Evolutionary conservation across 2,113 vertebrate genomes (phyloP), one percentile per base, ranked within the genome.

Genomic region (Setophaga kirtlandii): DNA sequence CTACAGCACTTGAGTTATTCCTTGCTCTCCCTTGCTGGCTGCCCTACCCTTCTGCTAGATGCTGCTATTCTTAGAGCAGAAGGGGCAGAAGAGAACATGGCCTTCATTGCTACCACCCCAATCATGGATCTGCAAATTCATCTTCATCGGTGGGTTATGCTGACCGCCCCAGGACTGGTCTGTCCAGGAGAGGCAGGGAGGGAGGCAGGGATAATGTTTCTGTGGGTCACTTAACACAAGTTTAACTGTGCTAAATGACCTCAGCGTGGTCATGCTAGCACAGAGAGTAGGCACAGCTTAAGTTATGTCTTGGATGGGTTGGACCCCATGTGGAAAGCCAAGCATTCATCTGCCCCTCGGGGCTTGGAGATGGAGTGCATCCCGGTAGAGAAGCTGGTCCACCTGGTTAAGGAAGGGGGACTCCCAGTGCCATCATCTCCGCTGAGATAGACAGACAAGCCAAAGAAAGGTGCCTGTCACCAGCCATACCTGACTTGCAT

Each of bases 161-260:
- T 90, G 49, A 60, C 15, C 67, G 52, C 23, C 59, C 46, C 42
- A 74, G 86, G 21, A n/a, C 22, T 69, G 37, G 28, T 58, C 3
- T 68, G 20, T 86, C 31, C 41, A 58, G 55, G 20, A 83, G n/a
- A 46, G 42, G 22, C 60, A 69, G 56, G 16, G 17, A 69, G 31
- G 22, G 52, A 2, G 0, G 42, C 11, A 16, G 12, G n/a, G 11
- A 49, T 60, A 28, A 71, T 1, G 0, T 24, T 75, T 24, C 58
- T 68, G 65, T 2, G 6, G 31, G 44, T 82, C 4, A 2, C 44
- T 63, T 42, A 24, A 44, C 56, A 19, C 74, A 63, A 42, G 16
- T n/a, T 59, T 63, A 24, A 46, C 52, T 55, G 28, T 59, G 64
- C 18, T 44, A 63, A 78, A 78, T 24, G 5, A 60, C 19, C 28